Conservation (phyloP, 2,888 invertebrate species). For the Drosophila koepferae region DNA sequence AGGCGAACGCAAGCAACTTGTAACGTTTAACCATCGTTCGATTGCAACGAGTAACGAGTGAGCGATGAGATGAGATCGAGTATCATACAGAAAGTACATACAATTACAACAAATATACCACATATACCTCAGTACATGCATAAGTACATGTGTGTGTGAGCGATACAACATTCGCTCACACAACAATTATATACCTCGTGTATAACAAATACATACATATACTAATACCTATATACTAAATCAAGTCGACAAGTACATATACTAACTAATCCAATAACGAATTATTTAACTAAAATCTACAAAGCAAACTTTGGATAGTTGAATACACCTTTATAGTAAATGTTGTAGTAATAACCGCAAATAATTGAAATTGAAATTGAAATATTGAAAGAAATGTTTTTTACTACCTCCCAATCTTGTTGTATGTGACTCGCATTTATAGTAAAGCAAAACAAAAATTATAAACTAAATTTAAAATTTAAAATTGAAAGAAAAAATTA, state of each 20-base stretch:
- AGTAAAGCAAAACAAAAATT: conserved; percentile 43
- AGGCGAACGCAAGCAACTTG: background rate
- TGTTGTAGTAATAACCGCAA: conserved; percentile 64
- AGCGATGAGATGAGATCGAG: conserved; percentile 43
- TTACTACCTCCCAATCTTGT: conserved; percentile 77
- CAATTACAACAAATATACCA: conserved; percentile 78
- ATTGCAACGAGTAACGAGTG: conserved; percentile 7
- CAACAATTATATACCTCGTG: conserved; percentile 71
- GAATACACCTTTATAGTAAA: conserved; percentile 72
- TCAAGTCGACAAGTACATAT: conserved; percentile 32
- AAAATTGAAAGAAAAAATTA: conserved; percentile 9
- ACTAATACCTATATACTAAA: conserved; percentile 54
- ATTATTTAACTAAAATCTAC: conserved; percentile 75
- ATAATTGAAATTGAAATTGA: conserved; percentile 24
- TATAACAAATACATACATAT: conserved; percentile 61
- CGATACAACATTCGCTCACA: conserved; percentile 16
- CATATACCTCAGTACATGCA: conserved; percentile 80
- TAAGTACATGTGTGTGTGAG: conserved; percentile 66
- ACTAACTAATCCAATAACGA: conserved; percentile 31
- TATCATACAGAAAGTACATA: conserved; percentile 76
- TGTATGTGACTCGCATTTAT: conserved; percentile 76
- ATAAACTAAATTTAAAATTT: conserved; percentile 10
- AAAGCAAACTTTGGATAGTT: conserved; percentile 66
- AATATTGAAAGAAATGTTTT: conserved; percentile 54
- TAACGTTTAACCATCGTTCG: background rate